Percentiles rank a stretch among this genome's conserved stretches.
Evolutionary conservation across 2,797 vertebrate species (phyloP).

Genomic region (Clarias platycephalus): DNA sequence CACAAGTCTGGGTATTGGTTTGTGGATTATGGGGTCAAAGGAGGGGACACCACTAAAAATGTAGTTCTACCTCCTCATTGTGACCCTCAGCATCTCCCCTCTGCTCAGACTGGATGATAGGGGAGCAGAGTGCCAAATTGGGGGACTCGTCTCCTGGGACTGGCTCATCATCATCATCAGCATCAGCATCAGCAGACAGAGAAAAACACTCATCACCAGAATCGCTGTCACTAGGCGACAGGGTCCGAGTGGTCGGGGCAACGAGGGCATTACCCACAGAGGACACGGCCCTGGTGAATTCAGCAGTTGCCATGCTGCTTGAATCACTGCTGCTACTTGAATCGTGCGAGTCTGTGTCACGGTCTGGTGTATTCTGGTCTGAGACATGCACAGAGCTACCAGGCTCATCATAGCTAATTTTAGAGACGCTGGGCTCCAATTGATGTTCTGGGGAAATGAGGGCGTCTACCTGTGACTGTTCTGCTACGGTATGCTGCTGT

Average conservation of each 20-base stretch:
- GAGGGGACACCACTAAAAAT: slow-evolving; percentile 78
- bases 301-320: slow-evolving; percentile 33
- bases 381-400: slow-evolving; percentile 30
- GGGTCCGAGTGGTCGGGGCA: slow-evolving; percentile 55
- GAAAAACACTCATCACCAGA: slow-evolving; percentile 72
- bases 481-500: slow-evolving; percentile 45
- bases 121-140: slow-evolving; percentile 50
- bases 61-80: slow-evolving; percentile 69
- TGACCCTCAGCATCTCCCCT: slow-evolving; percentile 65
- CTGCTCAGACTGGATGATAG: slow-evolving; percentile 49
- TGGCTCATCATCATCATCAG: slow-evolving; percentile 69
- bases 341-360: slow-evolving; percentile 41
- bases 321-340: slow-evolving; percentile 35
- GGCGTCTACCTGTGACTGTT: slow-evolving; percentile 68
- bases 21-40: not conserved
- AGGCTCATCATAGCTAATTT: slow-evolving; percentile 17
- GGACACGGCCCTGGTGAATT: slow-evolving; percentile 31
- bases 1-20: slow-evolving; percentile 9
- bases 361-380: slow-evolving; percentile 39
- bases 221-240: slow-evolving; percentile 54
- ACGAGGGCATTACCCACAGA: slow-evolving; percentile 33
- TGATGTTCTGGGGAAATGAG: slow-evolving; percentile 45
- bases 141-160: slow-evolving; percentile 66
- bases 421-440: slow-evolving; percentile 21
- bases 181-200: slow-evolving; percentile 67